Percentiles rank a stretch among this genome's conserved stretches.
These are phyloP conservation scores for Mesorhabditis sp. DNA, from an alignment of 2,888 invertebrate genomes.

Conservation along the genomic window DNA sequence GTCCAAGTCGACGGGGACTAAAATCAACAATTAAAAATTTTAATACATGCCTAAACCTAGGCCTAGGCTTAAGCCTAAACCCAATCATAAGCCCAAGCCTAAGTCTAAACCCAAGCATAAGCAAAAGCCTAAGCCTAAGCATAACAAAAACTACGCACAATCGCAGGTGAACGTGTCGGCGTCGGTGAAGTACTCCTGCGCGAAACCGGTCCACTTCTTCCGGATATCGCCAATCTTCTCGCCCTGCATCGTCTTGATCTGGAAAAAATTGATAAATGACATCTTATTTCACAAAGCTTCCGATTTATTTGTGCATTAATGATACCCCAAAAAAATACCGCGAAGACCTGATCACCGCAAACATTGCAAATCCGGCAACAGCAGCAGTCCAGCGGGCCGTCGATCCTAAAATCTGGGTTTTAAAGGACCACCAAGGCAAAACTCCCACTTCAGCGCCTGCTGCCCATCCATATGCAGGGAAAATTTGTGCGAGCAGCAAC, in stretches of 20 bases:
- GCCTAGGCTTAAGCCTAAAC: not conserved
- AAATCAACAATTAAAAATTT: not conserved
- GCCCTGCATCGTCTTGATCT: not conserved
- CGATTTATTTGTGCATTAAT: not conserved
- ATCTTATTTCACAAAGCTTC: too few species aligned
- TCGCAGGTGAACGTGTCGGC: slow-evolving; percentile 7
- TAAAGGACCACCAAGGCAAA: not conserved
- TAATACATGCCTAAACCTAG: not conserved
- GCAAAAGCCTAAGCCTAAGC: not conserved
- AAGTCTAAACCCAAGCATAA: not conserved
- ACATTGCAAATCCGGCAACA: not conserved
- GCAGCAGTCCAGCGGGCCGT: not conserved
- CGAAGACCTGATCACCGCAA: not conserved
- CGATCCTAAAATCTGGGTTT: not conserved
- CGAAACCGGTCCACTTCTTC: slow-evolving; percentile 6
- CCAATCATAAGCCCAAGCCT: not conserved
- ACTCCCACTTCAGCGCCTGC: not conserved
- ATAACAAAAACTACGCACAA: not conserved
- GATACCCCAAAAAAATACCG: not conserved
- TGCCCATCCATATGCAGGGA: not conserved
- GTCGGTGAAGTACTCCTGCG: slow-evolving; percentile 8
- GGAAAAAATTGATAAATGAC: too few species aligned
- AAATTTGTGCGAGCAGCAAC: not conserved
- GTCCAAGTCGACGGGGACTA: not conserved
- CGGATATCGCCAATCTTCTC: not conserved